Evolutionary conservation across 2,888 invertebrate species (phyloP), one percentile per base, ranked within the genome.

Genomic region (Erpobdella octoculata): DNA sequence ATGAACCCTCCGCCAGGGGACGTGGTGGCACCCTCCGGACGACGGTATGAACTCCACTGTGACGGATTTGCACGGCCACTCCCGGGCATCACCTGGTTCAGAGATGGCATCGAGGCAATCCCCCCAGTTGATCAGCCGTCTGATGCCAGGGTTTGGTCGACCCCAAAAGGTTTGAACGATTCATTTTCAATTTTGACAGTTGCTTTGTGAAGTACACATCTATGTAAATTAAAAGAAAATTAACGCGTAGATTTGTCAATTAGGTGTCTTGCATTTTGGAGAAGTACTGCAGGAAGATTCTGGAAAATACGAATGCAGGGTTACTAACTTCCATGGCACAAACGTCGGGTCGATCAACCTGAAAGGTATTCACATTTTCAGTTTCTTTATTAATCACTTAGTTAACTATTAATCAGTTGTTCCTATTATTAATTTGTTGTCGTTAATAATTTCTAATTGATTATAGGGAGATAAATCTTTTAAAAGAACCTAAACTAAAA

Each of bases 301-400:
- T 18, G 53, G 35, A 8, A 9, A n/a, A 18, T 69, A 58, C 37
- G 69, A 69, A 36, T 69, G 69, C 69, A 69, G 69, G 36, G 69
- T 58, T 21, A 53, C 38, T 21, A 69, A 69, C 58, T 2, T 46
- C n/a, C 33, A 58, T 28, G 69, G 69, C 8, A 69, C 69, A 28
- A 69, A 33, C 58, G 53, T 48, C 15, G 53, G 25, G 9, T 21
- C 31, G 15, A 25, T 69, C 53, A 18, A 2, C 12, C 36, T 69
- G 31, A 53, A 31, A 58, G 69, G 69, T 67, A n/a, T n/a, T n/a
- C n/a, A n/a, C n/a, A n/a, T n/a, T n/a, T n/a, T n/a, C n/a, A n/a
- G n/a, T n/a, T n/a, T n/a, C n/a, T n/a, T n/a, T n/a, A n/a, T n/a
- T n/a, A n/a, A n/a, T n/a, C n/a, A n/a, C n/a, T n/a, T n/a, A n/a